A percentile compares a stretch with the other conserved stretches of the same genome.
Evolutionary conservation across 2,888 invertebrate species (phyloP).

Genomic region (Dastarcus helophoroides): DNA sequence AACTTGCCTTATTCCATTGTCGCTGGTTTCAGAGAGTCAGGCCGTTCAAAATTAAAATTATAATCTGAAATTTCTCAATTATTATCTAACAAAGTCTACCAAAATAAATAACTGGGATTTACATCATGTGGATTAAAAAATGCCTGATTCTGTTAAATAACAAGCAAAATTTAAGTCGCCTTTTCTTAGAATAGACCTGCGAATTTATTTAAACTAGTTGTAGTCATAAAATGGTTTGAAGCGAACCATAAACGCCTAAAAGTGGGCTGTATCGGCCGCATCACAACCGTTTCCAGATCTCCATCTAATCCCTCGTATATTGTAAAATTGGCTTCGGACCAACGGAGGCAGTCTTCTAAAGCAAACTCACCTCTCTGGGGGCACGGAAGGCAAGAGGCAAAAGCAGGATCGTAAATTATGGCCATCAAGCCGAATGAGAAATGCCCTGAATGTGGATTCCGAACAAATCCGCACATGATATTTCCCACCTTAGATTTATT

Average conservation of each 20-base stretch:
- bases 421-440: conserved; percentile 24
- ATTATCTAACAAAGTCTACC: too few species aligned
- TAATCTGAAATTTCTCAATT: too few species aligned
- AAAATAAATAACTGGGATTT: too few species aligned
- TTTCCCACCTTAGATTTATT: conserved; percentile 28
- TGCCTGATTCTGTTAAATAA: too few species aligned
- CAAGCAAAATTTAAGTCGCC: too few species aligned
- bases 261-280: neutral
- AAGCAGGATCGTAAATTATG: conserved; percentile 24
- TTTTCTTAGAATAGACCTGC: too few species aligned
- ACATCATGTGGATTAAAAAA: too few species aligned
- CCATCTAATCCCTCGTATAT: conserved; percentile 20
- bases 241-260: neutral
- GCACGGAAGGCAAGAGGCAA: conserved; percentile 16
- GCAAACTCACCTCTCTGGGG: conserved; percentile 22
- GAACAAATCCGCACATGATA: conserved; percentile 30
- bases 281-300: conserved; percentile 8
- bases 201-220: too few species aligned
- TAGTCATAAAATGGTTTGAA: too few species aligned
- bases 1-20: too few species aligned
- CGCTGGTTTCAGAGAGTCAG: too few species aligned
- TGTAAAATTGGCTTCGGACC: conserved; percentile 22
- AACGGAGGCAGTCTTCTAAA: conserved; percentile 19
- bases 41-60: too few species aligned
- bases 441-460: conserved; percentile 27